Percentiles rank a stretch among this genome's conserved stretches.
Conservation (phyloP, 2,797 vertebrate species). For the Dromococcyx pavoninus region DNA sequence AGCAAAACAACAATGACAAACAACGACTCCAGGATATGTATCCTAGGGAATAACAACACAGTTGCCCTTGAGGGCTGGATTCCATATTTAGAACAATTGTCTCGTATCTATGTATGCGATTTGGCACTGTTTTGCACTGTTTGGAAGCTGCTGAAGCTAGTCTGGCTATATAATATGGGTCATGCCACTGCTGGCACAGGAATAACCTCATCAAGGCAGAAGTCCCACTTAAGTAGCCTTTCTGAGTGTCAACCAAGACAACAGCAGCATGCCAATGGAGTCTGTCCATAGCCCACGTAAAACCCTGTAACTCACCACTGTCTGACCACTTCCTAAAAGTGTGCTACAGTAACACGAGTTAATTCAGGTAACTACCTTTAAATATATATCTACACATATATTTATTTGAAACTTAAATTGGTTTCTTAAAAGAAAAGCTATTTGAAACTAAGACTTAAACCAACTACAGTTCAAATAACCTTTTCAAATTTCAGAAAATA, state of each 20-base stretch:
- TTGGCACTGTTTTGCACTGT: background rate
- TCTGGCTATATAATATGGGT: background rate
- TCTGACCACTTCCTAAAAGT: background rate
- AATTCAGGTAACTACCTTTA: background rate
- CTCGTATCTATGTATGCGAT: fast-evolving
- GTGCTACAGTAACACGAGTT: background rate
- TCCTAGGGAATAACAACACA: background rate
- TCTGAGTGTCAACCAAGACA: background rate
- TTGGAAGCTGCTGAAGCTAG: background rate
- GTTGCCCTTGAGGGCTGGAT: background rate
- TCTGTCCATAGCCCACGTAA: background rate
- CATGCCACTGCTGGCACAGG: background rate
- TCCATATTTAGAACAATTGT: background rate
- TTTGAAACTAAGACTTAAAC: background rate
- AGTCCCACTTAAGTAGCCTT: background rate
- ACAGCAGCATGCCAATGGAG: background rate
- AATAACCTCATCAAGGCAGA: background rate
- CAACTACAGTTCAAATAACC: background rate
- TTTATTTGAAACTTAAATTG: background rate
- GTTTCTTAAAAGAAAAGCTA: background rate
- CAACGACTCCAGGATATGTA: background rate
- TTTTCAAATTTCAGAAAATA: background rate
- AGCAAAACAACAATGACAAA: background rate
- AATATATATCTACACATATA: fast-evolving
- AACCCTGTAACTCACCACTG: background rate